Conservation (phyloP, 2,888 invertebrate species). For the Trissoscelio sp. region DNA sequence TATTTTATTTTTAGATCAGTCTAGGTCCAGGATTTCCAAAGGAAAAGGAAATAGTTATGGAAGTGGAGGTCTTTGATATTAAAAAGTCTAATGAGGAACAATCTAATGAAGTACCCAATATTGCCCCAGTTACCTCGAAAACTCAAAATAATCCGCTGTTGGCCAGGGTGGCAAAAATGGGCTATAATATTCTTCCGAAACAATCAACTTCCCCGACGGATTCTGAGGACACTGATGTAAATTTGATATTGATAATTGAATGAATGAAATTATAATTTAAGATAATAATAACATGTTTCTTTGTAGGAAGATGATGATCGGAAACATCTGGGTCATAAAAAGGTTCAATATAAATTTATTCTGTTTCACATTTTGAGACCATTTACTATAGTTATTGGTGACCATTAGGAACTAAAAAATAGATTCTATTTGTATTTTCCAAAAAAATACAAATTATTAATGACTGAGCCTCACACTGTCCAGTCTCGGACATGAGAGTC, state of each 20-base stretch:
- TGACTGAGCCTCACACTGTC: no score
- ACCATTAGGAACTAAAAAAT: no score
- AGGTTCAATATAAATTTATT: no score
- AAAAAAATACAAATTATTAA: no score
- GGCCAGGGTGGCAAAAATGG: constrained; percentile 86
- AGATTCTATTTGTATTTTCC: no score
- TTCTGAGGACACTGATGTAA: constrained; percentile 84
- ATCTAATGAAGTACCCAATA: constrained; percentile 32
- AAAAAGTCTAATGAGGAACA: constrained; percentile 54
- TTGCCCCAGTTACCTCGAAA: constrained; percentile 37
- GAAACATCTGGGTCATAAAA: constrained; percentile 6
- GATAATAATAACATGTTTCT: background rate
- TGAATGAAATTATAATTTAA: no score
- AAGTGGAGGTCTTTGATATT: constrained; percentile 77
- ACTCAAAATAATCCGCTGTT: constrained; percentile 81
- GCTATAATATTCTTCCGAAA: constrained; percentile 84
- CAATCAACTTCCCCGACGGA: constrained; percentile 80
- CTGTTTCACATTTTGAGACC: no score
- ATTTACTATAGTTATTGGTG: no score
- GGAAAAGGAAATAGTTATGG: constrained; percentile 77
- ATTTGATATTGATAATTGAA: no score
- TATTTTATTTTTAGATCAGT: constrained; percentile 73
- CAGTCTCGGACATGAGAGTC: no score
- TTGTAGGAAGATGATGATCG: constrained; percentile 29
- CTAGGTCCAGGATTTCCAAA: constrained; percentile 80